phyloP scores from a whole-genome alignment of 92 coral and sea anemone species.

The Nematostella vectensis region DNA sequence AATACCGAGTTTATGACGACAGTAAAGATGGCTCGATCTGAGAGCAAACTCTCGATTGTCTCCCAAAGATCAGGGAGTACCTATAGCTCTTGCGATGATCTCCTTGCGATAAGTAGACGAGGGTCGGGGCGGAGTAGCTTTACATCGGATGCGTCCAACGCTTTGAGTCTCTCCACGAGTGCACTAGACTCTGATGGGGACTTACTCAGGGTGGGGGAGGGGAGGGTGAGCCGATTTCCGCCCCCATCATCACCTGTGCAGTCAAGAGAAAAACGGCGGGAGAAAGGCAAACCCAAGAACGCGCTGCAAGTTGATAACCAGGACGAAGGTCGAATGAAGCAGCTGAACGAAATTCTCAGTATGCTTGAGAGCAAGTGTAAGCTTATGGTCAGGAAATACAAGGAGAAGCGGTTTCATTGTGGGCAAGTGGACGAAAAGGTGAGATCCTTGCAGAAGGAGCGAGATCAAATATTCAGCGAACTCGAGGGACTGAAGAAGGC shows the following conservation, averaged over 20 bases:
- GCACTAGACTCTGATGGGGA: background rate
- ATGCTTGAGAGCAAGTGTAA: background rate
- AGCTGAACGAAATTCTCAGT: background rate
- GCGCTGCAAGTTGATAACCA: background rate
- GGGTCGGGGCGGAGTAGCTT: background rate
- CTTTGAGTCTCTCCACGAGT: background rate
- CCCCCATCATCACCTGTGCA: background rate
- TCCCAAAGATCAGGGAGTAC: background rate
- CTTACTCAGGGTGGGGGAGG: background rate
- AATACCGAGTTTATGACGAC: background rate
- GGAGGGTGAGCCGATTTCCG: background rate
- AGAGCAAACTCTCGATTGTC: too few species aligned
- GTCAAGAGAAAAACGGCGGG: background rate
- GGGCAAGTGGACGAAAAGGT: background rate
- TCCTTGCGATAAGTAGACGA: background rate
- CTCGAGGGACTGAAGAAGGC: background rate
- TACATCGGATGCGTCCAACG: background rate
- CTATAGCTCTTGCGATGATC: background rate
- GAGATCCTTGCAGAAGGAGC: background rate
- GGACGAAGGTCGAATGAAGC: background rate
- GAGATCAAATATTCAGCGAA: background rate
- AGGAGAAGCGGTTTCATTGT: background rate
- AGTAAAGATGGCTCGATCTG: background rate
- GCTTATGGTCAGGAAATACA: background rate
- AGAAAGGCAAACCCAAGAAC: background rate